Conservation (phyloP, 2,888 invertebrate genomes). For the Cenopis cana region DNA sequence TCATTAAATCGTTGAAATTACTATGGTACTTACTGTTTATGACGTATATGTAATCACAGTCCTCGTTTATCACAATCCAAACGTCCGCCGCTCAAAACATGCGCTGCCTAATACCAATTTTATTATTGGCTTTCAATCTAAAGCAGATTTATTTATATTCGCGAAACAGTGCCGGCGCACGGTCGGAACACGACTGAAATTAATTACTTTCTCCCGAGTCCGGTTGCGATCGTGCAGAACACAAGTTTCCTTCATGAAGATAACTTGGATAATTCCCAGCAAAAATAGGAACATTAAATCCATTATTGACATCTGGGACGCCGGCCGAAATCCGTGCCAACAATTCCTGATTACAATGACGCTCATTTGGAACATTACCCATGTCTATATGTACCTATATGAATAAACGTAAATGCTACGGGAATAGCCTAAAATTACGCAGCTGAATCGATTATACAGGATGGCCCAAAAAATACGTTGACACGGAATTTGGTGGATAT, state of each 20-base stretch:
- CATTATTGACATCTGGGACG: conserved; percentile 79
- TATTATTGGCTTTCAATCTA: conserved; percentile 55
- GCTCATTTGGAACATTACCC: conserved; percentile 45
- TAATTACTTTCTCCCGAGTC: conserved; percentile 74
- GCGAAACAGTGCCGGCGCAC: conserved; percentile 68
- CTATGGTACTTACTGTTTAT: conserved; percentile 15
- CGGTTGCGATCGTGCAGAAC: conserved; percentile 58
- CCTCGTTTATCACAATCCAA: conserved; percentile 29
- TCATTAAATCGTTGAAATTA: neutral
- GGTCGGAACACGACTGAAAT: conserved; percentile 73
- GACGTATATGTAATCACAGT: conserved; percentile 3
- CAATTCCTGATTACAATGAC: conserved; percentile 60
- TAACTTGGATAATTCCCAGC: conserved; percentile 81
- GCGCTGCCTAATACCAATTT: conserved; percentile 45
- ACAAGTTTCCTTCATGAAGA: conserved; percentile 66
- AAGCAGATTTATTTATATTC: conserved; percentile 70
- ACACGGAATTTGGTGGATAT: too few relatives aligned
- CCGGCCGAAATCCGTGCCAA: conserved; percentile 79
- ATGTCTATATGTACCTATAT: conserved; percentile 19
- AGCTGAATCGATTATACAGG: conserved; percentile 4
- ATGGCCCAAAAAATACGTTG: too few relatives aligned
- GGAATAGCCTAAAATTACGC: conserved; percentile 8
- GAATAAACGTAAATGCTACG: conserved; percentile 12
- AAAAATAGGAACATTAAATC: conserved; percentile 76
- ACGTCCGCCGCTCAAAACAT: conserved; percentile 39